phyloP scores from a whole-genome alignment of 2,888 invertebrate species.

The Beris chalybata region DNA sequence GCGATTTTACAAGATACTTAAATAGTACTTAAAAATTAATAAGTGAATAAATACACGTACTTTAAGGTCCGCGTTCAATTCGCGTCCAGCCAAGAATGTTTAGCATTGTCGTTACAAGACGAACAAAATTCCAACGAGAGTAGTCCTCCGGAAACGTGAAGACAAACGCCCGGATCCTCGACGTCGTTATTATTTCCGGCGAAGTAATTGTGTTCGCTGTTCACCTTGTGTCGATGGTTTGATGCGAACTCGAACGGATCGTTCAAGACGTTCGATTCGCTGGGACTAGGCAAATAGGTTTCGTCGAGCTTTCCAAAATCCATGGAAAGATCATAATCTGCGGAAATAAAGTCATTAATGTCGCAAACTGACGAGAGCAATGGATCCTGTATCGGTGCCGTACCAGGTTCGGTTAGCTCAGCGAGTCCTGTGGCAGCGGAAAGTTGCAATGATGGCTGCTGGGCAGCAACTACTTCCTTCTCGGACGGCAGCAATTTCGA shows the following conservation, averaged over 20 bases:
- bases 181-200: conserved; percentile 31
- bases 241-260: conserved; percentile 12
- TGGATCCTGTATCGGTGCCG: conserved; percentile 40
- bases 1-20: conserved; percentile 41
- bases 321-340: conserved; percentile 44
- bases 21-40: conserved; percentile 8
- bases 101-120: conserved; percentile 59
- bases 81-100: conserved; percentile 44
- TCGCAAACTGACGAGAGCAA: conserved; percentile 40
- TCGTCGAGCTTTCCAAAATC: conserved; percentile 33
- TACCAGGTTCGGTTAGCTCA: conserved; percentile 38
- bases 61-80: conserved; percentile 41
- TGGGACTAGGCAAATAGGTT: neutral
- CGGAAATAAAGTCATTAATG: conserved; percentile 45
- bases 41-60: conserved; percentile 36
- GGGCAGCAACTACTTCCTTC: neutral
- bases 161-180: conserved; percentile 59
- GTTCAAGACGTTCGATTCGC: neutral
- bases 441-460: conserved; percentile 25
- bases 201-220: conserved; percentile 42
- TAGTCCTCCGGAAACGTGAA: conserved; percentile 61
- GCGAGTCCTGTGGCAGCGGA: conserved; percentile 38
- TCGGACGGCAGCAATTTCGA: conserved; percentile 12
- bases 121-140: conserved; percentile 64
- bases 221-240: conserved; percentile 24